Evolutionary conservation across 2,888 invertebrate species (phyloP), one percentile per base, ranked within the genome.

Genomic region (Timema podura): DNA sequence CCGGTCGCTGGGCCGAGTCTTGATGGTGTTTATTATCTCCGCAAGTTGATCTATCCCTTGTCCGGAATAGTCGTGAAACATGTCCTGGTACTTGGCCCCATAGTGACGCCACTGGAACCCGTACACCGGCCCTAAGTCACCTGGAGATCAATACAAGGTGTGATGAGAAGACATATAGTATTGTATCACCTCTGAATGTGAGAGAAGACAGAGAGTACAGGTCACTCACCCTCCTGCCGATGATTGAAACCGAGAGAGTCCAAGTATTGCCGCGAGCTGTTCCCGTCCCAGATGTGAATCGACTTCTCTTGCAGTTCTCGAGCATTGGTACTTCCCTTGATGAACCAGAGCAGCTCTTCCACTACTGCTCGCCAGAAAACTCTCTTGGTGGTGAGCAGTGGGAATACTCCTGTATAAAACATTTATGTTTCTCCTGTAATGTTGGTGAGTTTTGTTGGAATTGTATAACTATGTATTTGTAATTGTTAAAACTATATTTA

Each of bases 51-150:
- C 98, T 51, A 96, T 84, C n/a, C 98, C 98, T 82, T 87, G 81
- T 0, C 89, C 90, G 3, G 83, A 85, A 79, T 98, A 98, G 81
- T 97, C 90, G 30, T 90, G 86, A 74, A 91, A 85, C 84, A 92
- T 91, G 76, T 91, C 88, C 65, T 86, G 82, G 80, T 99, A 98
- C 76, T 91, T 83, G 0, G 98, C 97, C 16, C 98, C 98, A 83
- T 91, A 97, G 80, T 99, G 97, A 71, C 98, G 87, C 98, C 98
- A 99, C 80, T 98, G 98, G 79, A 98, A 99, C 0, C 98, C 98
- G 83, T 98, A 98, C 2, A 98, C 89, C 0, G 98, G 98, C 0
- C 98, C 98, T 64, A 98, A 85, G 82, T 98, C 98, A 70, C 97
- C 90, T 89, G 75, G 10, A 75, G 74, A 65, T 59, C 10, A 57